These are phyloP conservation scores for Galbula dea DNA, from an alignment of 2,113 vertebrate species.

Conservation along the genomic window DNA sequence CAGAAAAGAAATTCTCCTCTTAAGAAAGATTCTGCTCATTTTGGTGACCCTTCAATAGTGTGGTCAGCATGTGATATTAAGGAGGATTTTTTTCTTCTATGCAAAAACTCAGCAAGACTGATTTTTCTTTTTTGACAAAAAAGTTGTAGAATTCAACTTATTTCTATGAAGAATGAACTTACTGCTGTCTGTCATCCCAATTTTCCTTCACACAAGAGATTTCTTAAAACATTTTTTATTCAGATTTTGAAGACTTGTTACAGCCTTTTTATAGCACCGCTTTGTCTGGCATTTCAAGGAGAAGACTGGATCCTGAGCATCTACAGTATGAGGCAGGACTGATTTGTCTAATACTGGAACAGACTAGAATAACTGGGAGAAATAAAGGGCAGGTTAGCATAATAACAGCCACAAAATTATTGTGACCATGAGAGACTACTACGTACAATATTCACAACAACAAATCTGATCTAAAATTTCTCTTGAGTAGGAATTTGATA, in stretches of 20 bases:
- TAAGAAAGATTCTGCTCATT: neutral
- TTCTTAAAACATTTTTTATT: neutral
- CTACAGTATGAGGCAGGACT: neutral
- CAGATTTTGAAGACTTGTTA: neutral
- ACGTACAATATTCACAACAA: neutral
- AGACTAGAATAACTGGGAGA: neutral
- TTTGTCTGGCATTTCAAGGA: neutral
- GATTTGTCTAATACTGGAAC: neutral
- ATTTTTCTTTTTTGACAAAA: neutral
- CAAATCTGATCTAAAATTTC: neutral
- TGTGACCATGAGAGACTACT: neutral
- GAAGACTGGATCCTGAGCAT: neutral
- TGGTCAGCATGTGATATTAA: neutral
- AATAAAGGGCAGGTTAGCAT: neutral
- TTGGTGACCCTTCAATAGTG: rapidly evolving
- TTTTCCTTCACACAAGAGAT: neutral
- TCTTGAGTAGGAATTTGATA: neutral
- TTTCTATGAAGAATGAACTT: neutral
- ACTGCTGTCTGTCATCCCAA: neutral
- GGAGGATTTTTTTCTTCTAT: neutral
- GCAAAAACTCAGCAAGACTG: neutral
- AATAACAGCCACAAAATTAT: neutral
- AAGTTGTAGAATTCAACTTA: neutral
- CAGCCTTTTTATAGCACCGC: neutral
- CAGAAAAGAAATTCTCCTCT: neutral